Evolutionary conservation across 30 jellyfish, hydroid and myxozoan species (phyloP).

Genomic region (Aurelia sp.): DNA sequence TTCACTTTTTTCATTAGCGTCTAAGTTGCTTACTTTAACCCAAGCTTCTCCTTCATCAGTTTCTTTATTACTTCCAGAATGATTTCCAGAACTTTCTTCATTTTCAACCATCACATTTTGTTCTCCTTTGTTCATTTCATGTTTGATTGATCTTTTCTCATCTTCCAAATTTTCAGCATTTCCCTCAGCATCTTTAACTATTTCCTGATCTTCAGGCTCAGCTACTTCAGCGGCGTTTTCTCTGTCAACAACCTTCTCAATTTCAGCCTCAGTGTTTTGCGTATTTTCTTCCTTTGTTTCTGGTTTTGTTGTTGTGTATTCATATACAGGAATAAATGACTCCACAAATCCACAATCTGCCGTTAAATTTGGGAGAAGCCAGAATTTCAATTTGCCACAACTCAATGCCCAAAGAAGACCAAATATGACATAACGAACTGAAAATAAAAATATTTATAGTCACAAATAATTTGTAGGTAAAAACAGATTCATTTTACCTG

Average conservation of each 20-base stretch:
- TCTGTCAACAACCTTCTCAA: constrained; percentile 4
- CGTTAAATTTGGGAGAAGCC: constrained; percentile 95
- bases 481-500: no score
- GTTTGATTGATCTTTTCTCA: neutral
- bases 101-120: constrained; percentile 16
- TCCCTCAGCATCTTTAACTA: constrained; percentile 7
- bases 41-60: constrained; percentile 81
- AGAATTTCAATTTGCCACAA: constrained; percentile 87
- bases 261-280: constrained; percentile 9
- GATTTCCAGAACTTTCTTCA: constrained; percentile 22
- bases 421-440: constrained; percentile 88
- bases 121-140: neutral
- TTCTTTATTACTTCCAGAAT: constrained; percentile 82
- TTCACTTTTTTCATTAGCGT: constrained; percentile 39
- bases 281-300: constrained; percentile 25
- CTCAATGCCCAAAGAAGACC: constrained; percentile 75
- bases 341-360: constrained; percentile 97
- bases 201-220: neutral
- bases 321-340: constrained; percentile 92
- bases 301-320: constrained; percentile 40
- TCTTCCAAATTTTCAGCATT: constrained; percentile 34
- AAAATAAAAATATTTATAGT: neutral
- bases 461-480: no score
- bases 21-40: constrained; percentile 88
- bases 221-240: constrained; percentile 1